Percentiles rank a stretch among this genome's conserved stretches.
Evolutionary conservation across 2,888 invertebrate genomes (phyloP).

Genomic region (Drosophila subquinaria): DNA sequence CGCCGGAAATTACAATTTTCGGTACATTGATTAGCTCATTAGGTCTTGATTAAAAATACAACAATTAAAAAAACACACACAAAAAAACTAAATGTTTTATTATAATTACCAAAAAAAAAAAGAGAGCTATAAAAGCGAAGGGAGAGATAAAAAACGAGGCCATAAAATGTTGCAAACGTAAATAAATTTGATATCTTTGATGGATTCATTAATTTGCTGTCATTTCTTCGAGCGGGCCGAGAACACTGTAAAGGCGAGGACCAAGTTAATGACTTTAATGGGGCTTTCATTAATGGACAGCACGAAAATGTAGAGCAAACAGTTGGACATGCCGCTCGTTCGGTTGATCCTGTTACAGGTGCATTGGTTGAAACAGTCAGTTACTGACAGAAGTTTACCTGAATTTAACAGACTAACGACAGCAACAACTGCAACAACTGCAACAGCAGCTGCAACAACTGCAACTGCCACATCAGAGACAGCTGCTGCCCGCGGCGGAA

Average conservation of each 20-base stretch:
- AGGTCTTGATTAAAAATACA: slow-evolving; percentile 69
- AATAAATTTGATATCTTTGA: slow-evolving; percentile 28
- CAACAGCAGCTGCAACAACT: slow-evolving; percentile 17
- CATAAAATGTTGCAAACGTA: slow-evolving; percentile 26
- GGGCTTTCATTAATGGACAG: slow-evolving; percentile 46
- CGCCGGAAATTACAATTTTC: slow-evolving; percentile 65
- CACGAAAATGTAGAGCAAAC: background rate
- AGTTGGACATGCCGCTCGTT: background rate
- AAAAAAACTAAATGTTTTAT: slow-evolving; percentile 54
- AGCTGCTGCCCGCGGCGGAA: slow-evolving; percentile 55
- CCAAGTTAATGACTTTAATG: slow-evolving; percentile 26
- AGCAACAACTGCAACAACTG: slow-evolving; percentile 7
- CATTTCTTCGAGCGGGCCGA: background rate
- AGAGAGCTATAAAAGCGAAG: slow-evolving; percentile 6
- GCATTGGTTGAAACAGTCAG: slow-evolving; percentile 16
- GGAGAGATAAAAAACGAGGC: slow-evolving; percentile 17
- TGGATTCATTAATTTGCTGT: slow-evolving; percentile 35
- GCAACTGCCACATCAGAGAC: slow-evolving; percentile 33
- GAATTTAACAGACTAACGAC: slow-evolving; percentile 12
- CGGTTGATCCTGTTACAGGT: slow-evolving; percentile 22
- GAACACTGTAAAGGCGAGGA: slow-evolving; percentile 33
- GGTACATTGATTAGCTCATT: slow-evolving; percentile 72
- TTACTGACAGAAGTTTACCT: slow-evolving; percentile 5
- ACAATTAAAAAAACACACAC: slow-evolving; percentile 38
- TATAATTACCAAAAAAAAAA: slow-evolving; percentile 58